A percentile compares a stretch with the other conserved stretches of the same genome.
Conservation (phyloP, 2,797 vertebrate genomes). For the Macroramphosus scolopax region DNA sequence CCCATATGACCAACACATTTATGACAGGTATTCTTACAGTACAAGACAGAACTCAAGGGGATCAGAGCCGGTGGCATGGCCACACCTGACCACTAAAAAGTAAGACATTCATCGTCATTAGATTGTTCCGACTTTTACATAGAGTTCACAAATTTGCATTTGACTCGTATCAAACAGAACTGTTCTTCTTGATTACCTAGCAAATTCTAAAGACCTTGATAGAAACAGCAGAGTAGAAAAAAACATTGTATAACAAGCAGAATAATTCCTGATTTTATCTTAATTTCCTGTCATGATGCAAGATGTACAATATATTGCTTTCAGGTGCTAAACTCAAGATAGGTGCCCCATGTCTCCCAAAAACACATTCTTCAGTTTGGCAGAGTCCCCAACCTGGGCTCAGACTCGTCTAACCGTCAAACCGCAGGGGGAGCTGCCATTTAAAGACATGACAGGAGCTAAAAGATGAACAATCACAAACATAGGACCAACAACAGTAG, state of each 20-base stretch:
- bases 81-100: slow-evolving; percentile 69
- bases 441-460: slow-evolving; percentile 46
- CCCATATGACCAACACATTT: slow-evolving; percentile 78
- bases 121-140: slow-evolving; percentile 78
- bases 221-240: slow-evolving; percentile 84
- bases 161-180: slow-evolving; percentile 76
- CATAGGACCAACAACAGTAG: slow-evolving; percentile 47
- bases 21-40: slow-evolving; percentile 81
- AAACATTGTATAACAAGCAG: slow-evolving; percentile 79
- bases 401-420: slow-evolving; percentile 33
- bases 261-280: slow-evolving; percentile 82
- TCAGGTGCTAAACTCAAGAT: slow-evolving; percentile 73
- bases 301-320: slow-evolving; percentile 80
- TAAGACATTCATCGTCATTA: slow-evolving; percentile 84
- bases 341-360: slow-evolving; percentile 33
- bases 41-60: slow-evolving; percentile 76
- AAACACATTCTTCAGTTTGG: slow-evolving; percentile 64
- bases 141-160: slow-evolving; percentile 75
- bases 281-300: slow-evolving; percentile 73
- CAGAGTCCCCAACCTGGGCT: slow-evolving; percentile 18
- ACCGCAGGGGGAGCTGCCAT: slow-evolving; percentile 63
- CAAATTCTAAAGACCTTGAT: slow-evolving; percentile 78
- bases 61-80: slow-evolving; percentile 65
- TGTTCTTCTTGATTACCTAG: slow-evolving; percentile 66
- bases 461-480: slow-evolving; percentile 57